Evolutionary conservation across 1,140 invertebrate genomes (phyloP).

Genomic region (Calycopis cecrops): DNA sequence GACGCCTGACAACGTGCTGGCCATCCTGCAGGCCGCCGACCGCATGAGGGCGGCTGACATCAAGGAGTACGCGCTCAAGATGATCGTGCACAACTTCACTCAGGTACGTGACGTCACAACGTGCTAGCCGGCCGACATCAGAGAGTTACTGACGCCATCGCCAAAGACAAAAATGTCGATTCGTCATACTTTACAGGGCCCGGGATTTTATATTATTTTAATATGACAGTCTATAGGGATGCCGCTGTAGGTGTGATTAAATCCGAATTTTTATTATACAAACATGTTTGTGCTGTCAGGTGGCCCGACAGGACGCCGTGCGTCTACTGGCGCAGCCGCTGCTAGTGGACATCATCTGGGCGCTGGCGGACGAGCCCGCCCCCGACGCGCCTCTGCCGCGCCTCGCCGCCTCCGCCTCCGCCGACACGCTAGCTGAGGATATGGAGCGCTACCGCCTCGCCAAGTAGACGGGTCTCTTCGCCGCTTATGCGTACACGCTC

Average conservation of each 20-base stretch:
- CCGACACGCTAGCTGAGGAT: constrained; percentile 52
- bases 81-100: constrained; percentile 92
- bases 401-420: constrained; percentile 50
- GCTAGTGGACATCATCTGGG: constrained; percentile 56
- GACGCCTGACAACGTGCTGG: constrained; percentile 93
- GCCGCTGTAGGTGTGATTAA: too few species aligned
- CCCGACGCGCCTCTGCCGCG: constrained; percentile 40
- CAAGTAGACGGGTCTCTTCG: not conserved
- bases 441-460: not conserved
- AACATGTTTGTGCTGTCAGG: constrained; percentile 32
- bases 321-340: constrained; percentile 51
- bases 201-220: too few species aligned
- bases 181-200: too few species aligned
- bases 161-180: too few species aligned
- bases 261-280: too few species aligned
- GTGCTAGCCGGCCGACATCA: constrained; percentile 78
- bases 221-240: not conserved
- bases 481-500: not conserved
- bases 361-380: constrained; percentile 46
- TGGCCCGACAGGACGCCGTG: constrained; percentile 57
- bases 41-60: constrained; percentile 95
- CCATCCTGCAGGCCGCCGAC: constrained; percentile 95
- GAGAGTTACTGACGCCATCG: too few species aligned
- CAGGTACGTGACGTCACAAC: constrained; percentile 51
- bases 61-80: constrained; percentile 94